Evolutionary conservation across 37 sponge, comb jelly and placozoan species (phyloP).

Genomic region (Agelas oroides): DNA sequence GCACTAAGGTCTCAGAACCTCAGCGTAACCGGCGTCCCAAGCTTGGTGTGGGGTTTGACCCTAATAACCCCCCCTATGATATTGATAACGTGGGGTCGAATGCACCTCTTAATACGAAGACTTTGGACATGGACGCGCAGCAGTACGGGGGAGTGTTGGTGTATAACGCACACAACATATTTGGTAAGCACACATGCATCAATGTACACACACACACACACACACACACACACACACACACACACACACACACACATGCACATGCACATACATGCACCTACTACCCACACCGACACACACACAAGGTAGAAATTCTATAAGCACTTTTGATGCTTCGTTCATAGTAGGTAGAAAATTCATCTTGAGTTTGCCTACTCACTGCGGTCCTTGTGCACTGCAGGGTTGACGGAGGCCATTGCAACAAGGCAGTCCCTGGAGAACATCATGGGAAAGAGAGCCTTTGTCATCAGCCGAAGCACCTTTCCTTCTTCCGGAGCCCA

Average conservation of each 20-base stretch:
- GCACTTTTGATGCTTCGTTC: no score
- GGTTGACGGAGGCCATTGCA: conserved; percentile 84
- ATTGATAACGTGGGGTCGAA: conserved; percentile 61
- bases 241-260: no score
- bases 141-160: conserved; percentile 74
- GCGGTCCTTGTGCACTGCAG: conserved; percentile 20
- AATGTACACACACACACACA: no score
- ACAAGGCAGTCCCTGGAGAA: conserved; percentile 69
- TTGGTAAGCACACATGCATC: conserved; percentile 58
- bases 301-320: no score
- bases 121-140: conserved; percentile 78
- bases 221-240: background rate
- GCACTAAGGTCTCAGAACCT: background rate
- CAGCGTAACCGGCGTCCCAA: no score
- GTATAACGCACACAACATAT: conserved; percentile 92
- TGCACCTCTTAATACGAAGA: conserved; percentile 78
- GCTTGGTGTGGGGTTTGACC: conserved; percentile 61
- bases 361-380: no score
- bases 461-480: conserved; percentile 87
- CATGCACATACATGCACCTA: no score
- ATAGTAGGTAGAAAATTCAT: no score
- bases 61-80: conserved; percentile 69
- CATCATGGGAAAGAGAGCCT: conserved; percentile 55
- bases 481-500: conserved; percentile 88
- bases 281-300: no score